phyloP scores from a whole-genome alignment of 2,888 invertebrate species.

The Leucania comma region DNA sequence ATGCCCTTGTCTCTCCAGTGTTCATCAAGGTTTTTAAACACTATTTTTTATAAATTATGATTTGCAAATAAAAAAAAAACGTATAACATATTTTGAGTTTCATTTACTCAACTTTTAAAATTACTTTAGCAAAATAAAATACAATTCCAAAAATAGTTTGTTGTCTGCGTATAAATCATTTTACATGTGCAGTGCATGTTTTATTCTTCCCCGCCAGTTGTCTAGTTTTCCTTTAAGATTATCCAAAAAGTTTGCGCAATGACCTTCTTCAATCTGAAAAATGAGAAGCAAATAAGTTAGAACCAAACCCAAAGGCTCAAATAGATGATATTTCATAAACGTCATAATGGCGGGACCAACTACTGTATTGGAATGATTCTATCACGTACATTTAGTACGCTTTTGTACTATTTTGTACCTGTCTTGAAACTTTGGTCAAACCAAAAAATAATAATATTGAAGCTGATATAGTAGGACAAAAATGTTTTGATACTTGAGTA shows the following conservation, averaged over 20 bases:
- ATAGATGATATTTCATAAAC: too few species aligned
- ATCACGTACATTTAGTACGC: too few species aligned
- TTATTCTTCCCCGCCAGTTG: slow-evolving; percentile 68
- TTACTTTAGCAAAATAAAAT: slow-evolving; percentile 2
- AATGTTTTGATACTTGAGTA: too few species aligned
- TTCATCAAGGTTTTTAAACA: too few species aligned
- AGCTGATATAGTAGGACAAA: too few species aligned
- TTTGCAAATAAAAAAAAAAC: slow-evolving; percentile 23
- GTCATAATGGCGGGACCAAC: too few species aligned
- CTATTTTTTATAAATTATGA: background rate
- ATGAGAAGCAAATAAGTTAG: background rate
- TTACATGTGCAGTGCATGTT: slow-evolving; percentile 67
- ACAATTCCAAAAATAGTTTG: background rate
- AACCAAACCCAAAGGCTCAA: background rate
- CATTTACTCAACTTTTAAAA: slow-evolving; percentile 27
- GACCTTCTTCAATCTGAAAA: slow-evolving; percentile 63
- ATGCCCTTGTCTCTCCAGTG: too few species aligned
- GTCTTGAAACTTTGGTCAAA: too few species aligned
- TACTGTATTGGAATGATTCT: too few species aligned
- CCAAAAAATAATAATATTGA: too few species aligned
- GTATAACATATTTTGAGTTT: background rate
- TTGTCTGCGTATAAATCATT: background rate
- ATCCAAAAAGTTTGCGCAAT: slow-evolving; percentile 52
- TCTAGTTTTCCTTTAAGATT: slow-evolving; percentile 65
- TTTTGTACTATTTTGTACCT: too few species aligned